Evolutionary conservation across 2,113 vertebrate genomes (phyloP).

Genomic region (Heterocephalus glaber): DNA sequence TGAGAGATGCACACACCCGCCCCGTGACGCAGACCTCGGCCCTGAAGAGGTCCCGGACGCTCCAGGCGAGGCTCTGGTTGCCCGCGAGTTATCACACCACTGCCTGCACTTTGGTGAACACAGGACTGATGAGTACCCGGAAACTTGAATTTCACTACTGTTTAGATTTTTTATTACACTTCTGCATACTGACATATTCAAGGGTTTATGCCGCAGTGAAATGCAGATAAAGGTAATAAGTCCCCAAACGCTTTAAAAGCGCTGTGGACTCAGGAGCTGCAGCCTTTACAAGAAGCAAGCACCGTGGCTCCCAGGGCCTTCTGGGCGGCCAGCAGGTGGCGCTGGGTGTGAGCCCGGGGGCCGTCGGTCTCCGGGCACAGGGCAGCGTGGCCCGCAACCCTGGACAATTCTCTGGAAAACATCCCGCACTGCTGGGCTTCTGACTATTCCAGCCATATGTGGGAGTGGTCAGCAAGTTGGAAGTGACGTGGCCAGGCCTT

Average conservation of each 20-base stretch:
- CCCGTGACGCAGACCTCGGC: not conserved
- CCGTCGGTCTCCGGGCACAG: not conserved
- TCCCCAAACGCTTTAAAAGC: not conserved
- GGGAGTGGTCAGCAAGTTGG: conserved; percentile 33
- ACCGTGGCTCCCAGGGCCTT: conserved; percentile 11
- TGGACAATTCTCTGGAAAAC: not conserved
- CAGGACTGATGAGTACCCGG: not conserved
- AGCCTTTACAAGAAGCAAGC: conserved; percentile 24
- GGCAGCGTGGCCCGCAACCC: conserved; percentile 65
- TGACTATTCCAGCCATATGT: not conserved
- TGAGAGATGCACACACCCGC: not conserved
- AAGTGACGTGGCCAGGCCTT: conserved; percentile 56
- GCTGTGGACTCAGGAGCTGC: rapidly evolving
- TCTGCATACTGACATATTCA: not conserved
- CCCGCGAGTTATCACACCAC: no score
- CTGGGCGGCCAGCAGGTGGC: conserved; percentile 83
- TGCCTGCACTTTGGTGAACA: not conserved
- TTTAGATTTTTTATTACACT: not conserved
- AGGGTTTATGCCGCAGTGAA: conserved; percentile 8
- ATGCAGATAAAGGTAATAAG: not conserved
- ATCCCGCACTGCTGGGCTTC: not conserved
- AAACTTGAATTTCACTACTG: not conserved
- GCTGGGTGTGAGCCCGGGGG: conserved; percentile 57
- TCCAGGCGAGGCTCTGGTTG: no score
- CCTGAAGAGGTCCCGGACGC: no score